These are phyloP conservation scores for Oithona nana DNA, from an alignment of 2,888 invertebrate genomes.

Conservation along the genomic window DNA sequence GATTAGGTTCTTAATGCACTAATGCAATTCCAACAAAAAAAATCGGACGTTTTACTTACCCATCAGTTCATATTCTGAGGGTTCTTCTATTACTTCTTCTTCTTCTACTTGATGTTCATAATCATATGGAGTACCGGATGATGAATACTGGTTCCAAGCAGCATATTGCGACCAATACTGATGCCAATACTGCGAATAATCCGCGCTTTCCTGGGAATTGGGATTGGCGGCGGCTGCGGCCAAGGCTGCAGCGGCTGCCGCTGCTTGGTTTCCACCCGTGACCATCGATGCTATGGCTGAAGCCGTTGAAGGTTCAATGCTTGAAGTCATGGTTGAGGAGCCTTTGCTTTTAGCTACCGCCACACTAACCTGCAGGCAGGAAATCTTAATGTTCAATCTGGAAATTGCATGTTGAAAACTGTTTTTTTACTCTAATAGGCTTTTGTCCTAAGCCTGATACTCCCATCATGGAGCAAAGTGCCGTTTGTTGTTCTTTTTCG, in stretches of 20 bases:
- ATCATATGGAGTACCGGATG: too few species aligned
- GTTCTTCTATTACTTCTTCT: too few species aligned
- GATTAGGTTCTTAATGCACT: too few species aligned
- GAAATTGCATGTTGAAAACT: too few species aligned
- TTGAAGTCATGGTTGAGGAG: neutral
- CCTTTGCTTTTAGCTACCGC: constrained; percentile 48
- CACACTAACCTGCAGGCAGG: constrained; percentile 28
- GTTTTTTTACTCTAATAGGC: constrained; percentile 73
- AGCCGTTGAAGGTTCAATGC: neutral
- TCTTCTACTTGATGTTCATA: too few species aligned
- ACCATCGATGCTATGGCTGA: neutral
- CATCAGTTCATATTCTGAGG: too few species aligned
- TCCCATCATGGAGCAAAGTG: constrained; percentile 79
- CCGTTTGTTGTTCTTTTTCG: constrained; percentile 81
- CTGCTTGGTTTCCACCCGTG: neutral
- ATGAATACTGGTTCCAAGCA: constrained; percentile 19
- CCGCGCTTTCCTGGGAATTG: neutral
- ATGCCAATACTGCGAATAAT: constrained; percentile 17
- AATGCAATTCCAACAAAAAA: too few species aligned
- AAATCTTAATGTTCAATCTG: too few species aligned
- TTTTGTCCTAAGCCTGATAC: constrained; percentile 69
- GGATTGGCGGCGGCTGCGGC: neutral
- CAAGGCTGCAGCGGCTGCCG: neutral
- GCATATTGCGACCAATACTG: constrained; percentile 22
- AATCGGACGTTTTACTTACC: too few species aligned